phyloP scores from a whole-genome alignment of 2,888 invertebrate species.

The Paralinhomoeus sp. region DNA sequence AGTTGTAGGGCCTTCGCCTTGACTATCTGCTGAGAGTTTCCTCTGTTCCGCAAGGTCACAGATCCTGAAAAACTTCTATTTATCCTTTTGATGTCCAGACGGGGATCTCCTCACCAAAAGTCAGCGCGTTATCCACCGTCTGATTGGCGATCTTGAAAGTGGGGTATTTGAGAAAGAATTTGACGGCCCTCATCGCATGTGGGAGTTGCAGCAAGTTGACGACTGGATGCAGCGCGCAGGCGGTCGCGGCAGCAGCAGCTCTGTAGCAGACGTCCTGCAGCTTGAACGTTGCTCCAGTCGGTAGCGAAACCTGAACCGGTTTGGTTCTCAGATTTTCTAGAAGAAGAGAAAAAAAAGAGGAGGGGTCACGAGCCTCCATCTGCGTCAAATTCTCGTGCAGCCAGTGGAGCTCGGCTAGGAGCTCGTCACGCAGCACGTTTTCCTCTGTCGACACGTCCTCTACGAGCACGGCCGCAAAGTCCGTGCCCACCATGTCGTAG shows the following conservation, averaged over 20 bases:
- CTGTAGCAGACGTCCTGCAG: no score
- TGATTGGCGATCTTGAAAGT: slow-evolving; percentile 11
- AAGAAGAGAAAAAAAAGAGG: not conserved
- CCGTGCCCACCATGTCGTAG: slow-evolving; percentile 19
- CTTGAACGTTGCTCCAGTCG: no score
- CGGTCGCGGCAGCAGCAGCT: no score
- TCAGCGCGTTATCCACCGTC: no score
- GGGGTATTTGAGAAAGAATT: slow-evolving; percentile 5
- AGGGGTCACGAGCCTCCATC: not conserved
- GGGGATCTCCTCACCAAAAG: no score
- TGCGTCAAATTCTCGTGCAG: not conserved
- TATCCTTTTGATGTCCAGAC: no score
- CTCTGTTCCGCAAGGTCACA: no score
- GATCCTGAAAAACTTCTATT: no score
- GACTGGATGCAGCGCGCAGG: slow-evolving; percentile 1
- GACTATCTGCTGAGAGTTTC: no score
- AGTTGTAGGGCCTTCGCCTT: no score
- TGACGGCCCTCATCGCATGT: not conserved
- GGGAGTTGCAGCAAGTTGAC: not conserved
- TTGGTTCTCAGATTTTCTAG: no score
- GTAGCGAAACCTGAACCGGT: no score
- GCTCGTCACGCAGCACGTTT: slow-evolving; percentile 1
- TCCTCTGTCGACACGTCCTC: slow-evolving; percentile 8
- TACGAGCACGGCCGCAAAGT: slow-evolving; percentile 18
- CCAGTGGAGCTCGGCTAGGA: not conserved